These are phyloP conservation scores for Melipona beecheii DNA, from an alignment of 2,888 invertebrate genomes.

Conservation along the genomic window DNA sequence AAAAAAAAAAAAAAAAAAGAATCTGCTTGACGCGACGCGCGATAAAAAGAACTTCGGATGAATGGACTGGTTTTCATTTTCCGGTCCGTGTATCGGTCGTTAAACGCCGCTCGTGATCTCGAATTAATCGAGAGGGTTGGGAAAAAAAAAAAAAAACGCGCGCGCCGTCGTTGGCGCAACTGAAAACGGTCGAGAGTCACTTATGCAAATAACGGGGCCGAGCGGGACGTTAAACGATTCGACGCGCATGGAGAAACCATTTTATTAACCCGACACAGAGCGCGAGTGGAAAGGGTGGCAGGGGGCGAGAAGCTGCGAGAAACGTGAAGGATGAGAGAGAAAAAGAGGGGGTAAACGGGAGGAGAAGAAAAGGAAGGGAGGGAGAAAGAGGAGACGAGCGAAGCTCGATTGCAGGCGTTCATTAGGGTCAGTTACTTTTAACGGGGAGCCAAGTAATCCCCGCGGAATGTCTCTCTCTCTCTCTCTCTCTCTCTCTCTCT, in stretches of 20 bases:
- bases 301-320: not conserved
- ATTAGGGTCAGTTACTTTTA: conserved; percentile 62
- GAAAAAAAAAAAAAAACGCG: too few species aligned
- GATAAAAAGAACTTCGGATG: not conserved
- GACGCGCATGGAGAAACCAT: conserved; percentile 33
- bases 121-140: conserved; percentile 7
- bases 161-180: conserved; percentile 5
- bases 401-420: conserved; percentile 42
- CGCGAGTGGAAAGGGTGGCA: too few species aligned
- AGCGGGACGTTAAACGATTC: conserved; percentile 42
- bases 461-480: conserved; percentile 13
- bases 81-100: not conserved
- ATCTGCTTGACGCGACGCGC: too few species aligned
- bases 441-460: conserved; percentile 40
- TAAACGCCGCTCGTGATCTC: conserved; percentile 7
- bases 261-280: conserved; percentile 23
- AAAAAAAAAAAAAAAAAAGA: too few species aligned
- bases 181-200: conserved; percentile 34
- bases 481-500: not conserved
- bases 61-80: not conserved
- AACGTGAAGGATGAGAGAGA: not conserved
- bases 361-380: not conserved
- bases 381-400: not conserved
- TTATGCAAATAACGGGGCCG: conserved; percentile 42
- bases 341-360: too few species aligned